Evolutionary conservation across 2,888 invertebrate species (phyloP).

Genomic region (Aleiodes testaceus): DNA sequence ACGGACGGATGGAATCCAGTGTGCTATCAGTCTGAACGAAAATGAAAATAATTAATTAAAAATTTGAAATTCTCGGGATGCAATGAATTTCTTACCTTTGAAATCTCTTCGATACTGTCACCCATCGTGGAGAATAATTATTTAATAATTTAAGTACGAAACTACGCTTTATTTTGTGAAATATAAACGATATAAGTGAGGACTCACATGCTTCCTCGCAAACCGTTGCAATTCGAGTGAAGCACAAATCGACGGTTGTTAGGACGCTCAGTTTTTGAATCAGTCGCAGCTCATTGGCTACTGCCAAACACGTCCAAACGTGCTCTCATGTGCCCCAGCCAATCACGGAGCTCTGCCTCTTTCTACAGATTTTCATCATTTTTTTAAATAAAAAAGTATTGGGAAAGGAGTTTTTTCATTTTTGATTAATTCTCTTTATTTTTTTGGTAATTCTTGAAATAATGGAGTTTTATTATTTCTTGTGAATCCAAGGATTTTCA

Average conservation of each 20-base stretch:
- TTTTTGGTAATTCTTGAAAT: not conserved
- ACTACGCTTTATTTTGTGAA: not conserved
- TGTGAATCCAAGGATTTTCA: too few species aligned
- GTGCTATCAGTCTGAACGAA: constrained; percentile 57
- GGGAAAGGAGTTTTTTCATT: not conserved
- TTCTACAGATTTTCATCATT: not conserved
- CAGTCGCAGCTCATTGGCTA: not conserved
- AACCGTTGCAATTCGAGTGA: not conserved
- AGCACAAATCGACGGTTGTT: constrained; percentile 29
- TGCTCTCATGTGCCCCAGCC: not conserved
- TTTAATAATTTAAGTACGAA: not conserved
- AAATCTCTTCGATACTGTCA: not conserved
- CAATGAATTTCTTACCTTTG: constrained; percentile 8
- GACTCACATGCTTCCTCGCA: constrained; percentile 35
- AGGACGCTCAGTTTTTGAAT: constrained; percentile 28
- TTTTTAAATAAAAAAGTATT: not conserved
- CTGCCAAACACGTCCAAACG: constrained; percentile 2
- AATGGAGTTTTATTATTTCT: too few species aligned
- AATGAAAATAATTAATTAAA: not conserved
- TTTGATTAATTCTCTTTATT: not conserved
- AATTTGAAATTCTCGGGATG: too few species aligned
- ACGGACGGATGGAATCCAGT: constrained; percentile 57
- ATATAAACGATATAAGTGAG: not conserved
- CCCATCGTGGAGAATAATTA: not conserved
- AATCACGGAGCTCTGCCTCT: not conserved